A percentile compares a stretch with the other conserved stretches of the same genome.
Conservation (phyloP, 2,888 invertebrate species). For the Meandrusa payeni region DNA sequence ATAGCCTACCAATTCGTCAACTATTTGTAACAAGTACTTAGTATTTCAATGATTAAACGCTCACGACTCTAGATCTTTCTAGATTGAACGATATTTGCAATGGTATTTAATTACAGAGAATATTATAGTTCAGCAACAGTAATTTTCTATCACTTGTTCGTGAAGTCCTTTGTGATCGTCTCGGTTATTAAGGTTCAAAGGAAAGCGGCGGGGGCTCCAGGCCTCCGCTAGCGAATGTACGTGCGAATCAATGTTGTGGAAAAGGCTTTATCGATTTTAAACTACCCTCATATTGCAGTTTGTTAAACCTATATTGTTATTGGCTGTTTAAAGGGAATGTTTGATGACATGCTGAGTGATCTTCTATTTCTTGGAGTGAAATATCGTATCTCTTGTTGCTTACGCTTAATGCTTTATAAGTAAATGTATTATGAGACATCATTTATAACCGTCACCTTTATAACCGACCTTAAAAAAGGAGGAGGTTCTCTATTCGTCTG, state of each 20-base stretch:
- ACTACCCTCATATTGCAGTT: conserved; percentile 38
- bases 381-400: too few relatives aligned
- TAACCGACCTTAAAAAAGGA: too few relatives aligned
- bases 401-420: too few relatives aligned
- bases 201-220: conserved; percentile 37
- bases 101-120: conserved; percentile 39
- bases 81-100: conserved; percentile 25
- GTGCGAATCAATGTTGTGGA: conserved; percentile 56
- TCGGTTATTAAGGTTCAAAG: conserved; percentile 58
- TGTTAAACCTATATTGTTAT: conserved; percentile 54
- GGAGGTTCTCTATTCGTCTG: too few relatives aligned
- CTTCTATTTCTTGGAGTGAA: too few relatives aligned
- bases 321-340: conserved; percentile 42
- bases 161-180: conserved; percentile 56
- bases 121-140: conserved; percentile 40
- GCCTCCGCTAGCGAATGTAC: conserved; percentile 32
- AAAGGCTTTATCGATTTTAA: conserved; percentile 60
- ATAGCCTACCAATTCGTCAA: too few relatives aligned
- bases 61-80: not conserved
- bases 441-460: too few relatives aligned
- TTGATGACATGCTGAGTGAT: too few relatives aligned
- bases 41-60: conserved; percentile 1
- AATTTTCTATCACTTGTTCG: conserved; percentile 60
- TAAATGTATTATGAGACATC: too few relatives aligned
- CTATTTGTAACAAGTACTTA: not conserved